Evolutionary conservation across 37 sponge, comb jelly and placozoan genomes (phyloP), one percentile per base, ranked within the genome.

Genomic region (Dysidea cf. avara): DNA sequence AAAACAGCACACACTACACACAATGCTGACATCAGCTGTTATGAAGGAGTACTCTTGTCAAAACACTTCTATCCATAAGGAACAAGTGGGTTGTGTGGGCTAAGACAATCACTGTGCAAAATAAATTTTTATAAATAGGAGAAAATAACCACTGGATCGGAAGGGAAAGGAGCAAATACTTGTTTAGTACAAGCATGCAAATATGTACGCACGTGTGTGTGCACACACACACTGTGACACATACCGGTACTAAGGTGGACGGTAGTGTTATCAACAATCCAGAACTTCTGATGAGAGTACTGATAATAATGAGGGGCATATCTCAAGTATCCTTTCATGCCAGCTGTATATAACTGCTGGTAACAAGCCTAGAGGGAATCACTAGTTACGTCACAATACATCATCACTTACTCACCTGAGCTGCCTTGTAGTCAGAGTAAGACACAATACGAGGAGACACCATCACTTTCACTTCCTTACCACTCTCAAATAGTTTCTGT

Each of bases 221-320:
- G n/a, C n/a, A n/a, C n/a, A n/a, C n/a, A n/a, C n/a, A n/a, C n/a
- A n/a, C n/a, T n/a, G n/a, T n/a, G n/a, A n/a, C n/a, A 9, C 80
- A 64, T 28, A 87, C 93, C 93, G 32, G 93, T 83, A 60, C 89
- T 87, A 35, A 92, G 89, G 66, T 92, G 89, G 50, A 92, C 82
- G 22, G 70, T 68, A 14, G 82, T 76, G 57, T 76, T 53, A 68
- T 92, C 93, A 2, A 87, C 69, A 14, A 92, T 92, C 89, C 93
- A 92, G 31, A 77, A 84, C 86, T 92, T 92, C 52, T 92, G 81
- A 50, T 92, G 93, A 12, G 84, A 59, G 47, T 74, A 92, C 12
- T 22, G 25, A 36, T 87, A 92, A 46, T 81, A 71, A 24, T 78
- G 43, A 26, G 80, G 71, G 1, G 85, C 52, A 37, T 73, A 75